Conservation (phyloP, 2,113 vertebrate genomes). For the Prionailurus viverrinus region DNA sequence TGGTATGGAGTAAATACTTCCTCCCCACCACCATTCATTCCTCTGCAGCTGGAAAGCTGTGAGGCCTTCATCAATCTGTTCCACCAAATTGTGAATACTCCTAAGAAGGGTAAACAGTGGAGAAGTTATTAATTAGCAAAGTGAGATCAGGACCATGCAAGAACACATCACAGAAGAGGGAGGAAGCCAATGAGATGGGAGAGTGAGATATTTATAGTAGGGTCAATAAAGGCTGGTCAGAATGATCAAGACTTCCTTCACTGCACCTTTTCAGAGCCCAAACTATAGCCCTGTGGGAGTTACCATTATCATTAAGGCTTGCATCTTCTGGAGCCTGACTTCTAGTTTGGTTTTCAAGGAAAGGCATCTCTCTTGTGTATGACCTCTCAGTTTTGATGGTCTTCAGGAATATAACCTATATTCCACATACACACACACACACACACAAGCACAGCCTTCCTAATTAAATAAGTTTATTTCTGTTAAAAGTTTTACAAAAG, state of each 20-base stretch:
- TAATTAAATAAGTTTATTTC: constrained; percentile 24
- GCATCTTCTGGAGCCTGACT: not conserved
- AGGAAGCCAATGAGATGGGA: not conserved
- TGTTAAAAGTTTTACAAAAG: not conserved
- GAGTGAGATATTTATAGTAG: not conserved
- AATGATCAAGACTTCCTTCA: not conserved
- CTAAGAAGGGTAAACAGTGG: not conserved
- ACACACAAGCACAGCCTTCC: not conserved
- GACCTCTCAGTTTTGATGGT: not conserved
- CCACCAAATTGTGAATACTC: not conserved
- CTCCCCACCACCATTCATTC: not conserved
- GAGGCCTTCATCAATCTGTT: not conserved
- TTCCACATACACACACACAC: too few species aligned
- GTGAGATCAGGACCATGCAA: not conserved
- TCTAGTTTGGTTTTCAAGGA: not conserved
- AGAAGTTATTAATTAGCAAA: not conserved
- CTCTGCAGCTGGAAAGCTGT: not conserved
- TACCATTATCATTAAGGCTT: not conserved
- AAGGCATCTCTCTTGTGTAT: not conserved
- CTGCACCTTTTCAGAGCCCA: not conserved
- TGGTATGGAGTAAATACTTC: not conserved
- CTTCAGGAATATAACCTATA: not conserved
- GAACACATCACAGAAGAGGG: not conserved
- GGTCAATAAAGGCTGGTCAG: not conserved
- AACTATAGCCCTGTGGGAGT: accelerated